Evolutionary conservation across 2,113 vertebrate genomes (phyloP), one percentile per base, ranked within the genome.

Genomic region (Brachypodius melanocephalos): DNA sequence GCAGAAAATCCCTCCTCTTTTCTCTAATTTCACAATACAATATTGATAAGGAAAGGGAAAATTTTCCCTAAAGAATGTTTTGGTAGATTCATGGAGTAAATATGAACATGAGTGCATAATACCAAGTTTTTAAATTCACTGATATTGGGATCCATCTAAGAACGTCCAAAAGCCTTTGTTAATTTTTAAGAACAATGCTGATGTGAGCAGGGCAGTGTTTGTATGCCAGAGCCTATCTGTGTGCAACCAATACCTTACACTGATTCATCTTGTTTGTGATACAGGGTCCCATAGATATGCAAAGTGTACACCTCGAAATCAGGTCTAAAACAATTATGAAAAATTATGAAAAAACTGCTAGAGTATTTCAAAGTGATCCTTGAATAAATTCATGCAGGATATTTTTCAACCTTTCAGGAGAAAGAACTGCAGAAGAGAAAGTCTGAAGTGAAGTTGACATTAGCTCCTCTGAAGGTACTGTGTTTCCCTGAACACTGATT

Each of bases 401-500:
- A 8, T 61, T 89, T 95, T 90, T 55, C 34, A 58, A 84, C 45
- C 21, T 90, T 88, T 77, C 95, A 99, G 98, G 98, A 98, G 32
- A 93, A 98, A 65, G 97, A 97, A 17, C 97, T 98, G 29, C 95
- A 96, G 95, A 97, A 95, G 69, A 96, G 73, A 58, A 98, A 89
- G 22, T 98, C 52, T 22, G 97, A 98, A 78, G 74, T 10, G 0
- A 96, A 96, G 71, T 18, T 98, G 95, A 96, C 87, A 1, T 28
- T 96, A 49, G 95, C 98, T 58, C 98, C 98, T 61, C 92, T 99
- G 93, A 99, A 98, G 98, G 98, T 99, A 97, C 85, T 19, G 5
- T 9, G 6, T 49, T 57, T 40, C 32, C 48, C 52, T 46, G 79
- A 51, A 5, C 18, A 8, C 20, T 7, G 5, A 7, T 10, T 38